Evolutionary conservation across 2,888 invertebrate species (phyloP).

Genomic region (Conops quadrifasciatus): DNA sequence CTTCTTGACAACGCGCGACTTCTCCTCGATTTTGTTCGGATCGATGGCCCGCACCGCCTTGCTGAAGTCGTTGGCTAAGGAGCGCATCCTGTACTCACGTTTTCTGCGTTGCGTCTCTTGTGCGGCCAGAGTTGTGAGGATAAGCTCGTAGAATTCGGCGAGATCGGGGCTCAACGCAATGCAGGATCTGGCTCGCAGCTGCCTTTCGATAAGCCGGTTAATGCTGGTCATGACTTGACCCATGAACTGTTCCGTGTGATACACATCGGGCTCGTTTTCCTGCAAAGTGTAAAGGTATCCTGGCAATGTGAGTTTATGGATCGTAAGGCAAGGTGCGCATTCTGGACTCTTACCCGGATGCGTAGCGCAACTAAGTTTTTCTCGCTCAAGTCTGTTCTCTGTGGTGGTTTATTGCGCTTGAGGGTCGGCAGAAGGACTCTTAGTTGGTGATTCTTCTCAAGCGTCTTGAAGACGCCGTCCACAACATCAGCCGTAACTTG

Average conservation of each 20-base stretch:
- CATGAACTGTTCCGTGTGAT: conserved; percentile 47
- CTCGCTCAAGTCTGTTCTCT: conserved; percentile 17
- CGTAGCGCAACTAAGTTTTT: conserved; percentile 40
- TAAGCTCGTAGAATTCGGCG: conserved; percentile 56
- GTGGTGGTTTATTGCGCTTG: conserved; percentile 48
- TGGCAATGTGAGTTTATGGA: not conserved
- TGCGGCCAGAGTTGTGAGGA: conserved; percentile 49
- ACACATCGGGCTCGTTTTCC: not conserved
- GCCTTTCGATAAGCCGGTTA: conserved; percentile 58
- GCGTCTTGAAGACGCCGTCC: conserved; percentile 52
- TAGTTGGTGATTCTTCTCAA: conserved; percentile 52
- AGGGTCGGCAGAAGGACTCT: conserved; percentile 52
- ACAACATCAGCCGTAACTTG: conserved; percentile 55
- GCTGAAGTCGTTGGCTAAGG: conserved; percentile 41
- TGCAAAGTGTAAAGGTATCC: not conserved
- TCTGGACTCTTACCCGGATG: conserved; percentile 43
- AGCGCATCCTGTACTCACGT: conserved; percentile 43
- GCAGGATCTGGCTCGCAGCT: conserved; percentile 55
- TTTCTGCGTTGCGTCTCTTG: conserved; percentile 53
- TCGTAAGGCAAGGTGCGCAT: not conserved
- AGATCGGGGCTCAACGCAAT: conserved; percentile 57
- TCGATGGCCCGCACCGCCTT: conserved; percentile 46
- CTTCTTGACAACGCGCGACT: conserved; percentile 58
- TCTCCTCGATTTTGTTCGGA: conserved; percentile 49
- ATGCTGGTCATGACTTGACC: conserved; percentile 55